Evolutionary conservation across 2,888 invertebrate species (phyloP), one percentile per base, ranked within the genome.

Genomic region (Tyria jacobaeae): DNA sequence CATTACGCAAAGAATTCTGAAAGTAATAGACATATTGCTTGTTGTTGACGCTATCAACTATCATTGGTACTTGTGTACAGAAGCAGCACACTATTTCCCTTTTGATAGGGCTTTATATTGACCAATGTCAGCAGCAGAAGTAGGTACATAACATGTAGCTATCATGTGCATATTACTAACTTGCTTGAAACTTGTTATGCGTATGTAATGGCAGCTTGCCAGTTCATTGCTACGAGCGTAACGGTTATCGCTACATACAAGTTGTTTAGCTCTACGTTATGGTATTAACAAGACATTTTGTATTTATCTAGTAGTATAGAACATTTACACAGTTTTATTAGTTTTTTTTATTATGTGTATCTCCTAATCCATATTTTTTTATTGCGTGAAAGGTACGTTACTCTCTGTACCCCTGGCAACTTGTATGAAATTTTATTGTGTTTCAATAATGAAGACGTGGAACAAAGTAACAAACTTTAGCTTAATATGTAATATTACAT

Each of bases 181-280:
- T 53, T 49, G 60, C 25, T 56, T 14, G 25, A 63, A 31, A 47
- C 50, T 53, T 39, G 58, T 60, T 53, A 60, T 55, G 58, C 48
- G 47, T 34, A 44, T 54, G 47, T 37, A 51, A 60, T 75, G 75
- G 72, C 72, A 64, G 48, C 4, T 35, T 75, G 72, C 72, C 72
- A 72, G 60, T 64, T 25, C 55, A 49, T 66, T 31, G 60, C 53
- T 35, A 58, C 39, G 56, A 51, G 57, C 44, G n/a, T 35, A 47
- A 75, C 62, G 48, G 41, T 51, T 58, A 34, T 44, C 51, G 47
- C 37, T 51, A 51, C 56, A 57, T 53, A 67, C 57, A 66, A 41
- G 39, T 27, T 27, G 57, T 62, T 59, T 27, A 59, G 35, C 47
- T 12, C 34, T 10, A 27, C 17, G 48, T 49, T 57, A 49, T 39